These are phyloP conservation scores for Nymphalis c-album DNA, from an alignment of 2,888 invertebrate genomes.

Conservation along the genomic window DNA sequence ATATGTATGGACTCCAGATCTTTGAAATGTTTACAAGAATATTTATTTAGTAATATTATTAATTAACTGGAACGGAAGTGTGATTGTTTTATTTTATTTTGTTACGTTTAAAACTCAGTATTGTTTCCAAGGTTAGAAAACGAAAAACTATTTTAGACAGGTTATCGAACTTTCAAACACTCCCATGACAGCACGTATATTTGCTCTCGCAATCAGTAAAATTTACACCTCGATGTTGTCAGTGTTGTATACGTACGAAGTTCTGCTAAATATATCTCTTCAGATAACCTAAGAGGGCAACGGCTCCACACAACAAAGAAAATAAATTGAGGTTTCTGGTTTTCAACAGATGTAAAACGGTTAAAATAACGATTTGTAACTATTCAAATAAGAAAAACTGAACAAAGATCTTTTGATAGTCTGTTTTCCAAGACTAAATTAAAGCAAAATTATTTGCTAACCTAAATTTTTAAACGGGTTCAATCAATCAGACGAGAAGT, in stretches of 20 bases:
- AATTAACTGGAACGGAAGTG: background rate
- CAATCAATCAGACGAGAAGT: constrained; percentile 2
- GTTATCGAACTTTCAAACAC: constrained; percentile 62
- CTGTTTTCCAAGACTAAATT: constrained; percentile 13
- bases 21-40: constrained; percentile 1
- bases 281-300: constrained; percentile 63
- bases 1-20: constrained; percentile 15
- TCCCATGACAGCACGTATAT: constrained; percentile 56
- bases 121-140: constrained; percentile 32
- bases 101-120: constrained; percentile 10
- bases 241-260: constrained; percentile 50
- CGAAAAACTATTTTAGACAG: constrained; percentile 47
- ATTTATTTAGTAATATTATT: constrained; percentile 5
- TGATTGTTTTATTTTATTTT: constrained; percentile 15
- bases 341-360: constrained; percentile 55
- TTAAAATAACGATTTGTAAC: constrained; percentile 48
- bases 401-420: constrained; percentile 30
- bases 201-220: constrained; percentile 67
- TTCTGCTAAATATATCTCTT: constrained; percentile 63
- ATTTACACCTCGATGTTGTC: constrained; percentile 67
- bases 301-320: constrained; percentile 60
- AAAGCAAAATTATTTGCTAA: constrained; percentile 8
- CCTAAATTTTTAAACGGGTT: constrained; percentile 4
- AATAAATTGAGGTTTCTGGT: constrained; percentile 60
- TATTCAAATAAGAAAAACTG: constrained; percentile 50